Base-by-base conservation (phyloP, 2,113 vertebrate species). In the Pristiophorus japonicus region DNA sequence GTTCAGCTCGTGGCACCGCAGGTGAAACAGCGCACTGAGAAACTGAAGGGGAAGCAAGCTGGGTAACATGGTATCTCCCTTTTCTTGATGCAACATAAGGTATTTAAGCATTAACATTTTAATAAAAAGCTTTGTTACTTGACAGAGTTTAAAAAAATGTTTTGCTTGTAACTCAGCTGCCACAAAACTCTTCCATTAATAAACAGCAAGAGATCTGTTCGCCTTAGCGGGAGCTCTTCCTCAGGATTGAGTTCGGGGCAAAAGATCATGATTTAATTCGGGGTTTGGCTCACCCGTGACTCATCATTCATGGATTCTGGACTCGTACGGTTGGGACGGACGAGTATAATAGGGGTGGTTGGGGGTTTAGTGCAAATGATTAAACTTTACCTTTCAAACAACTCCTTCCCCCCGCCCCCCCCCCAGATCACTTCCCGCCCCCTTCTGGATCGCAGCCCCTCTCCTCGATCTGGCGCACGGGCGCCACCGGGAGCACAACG, bases 401-500 rank as follows among this genome's bases (percentile, higher is more conserved):
- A 6, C 11, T 18, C 38, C 66, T 5, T 51, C 45, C 93, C 42
- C 14, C n/a, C 16, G 38, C n/a, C 38, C 66, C 1, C 34, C 45
- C 93, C 42, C 14, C n/a, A 18, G 38, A 94, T 94, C 65, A 94
- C 42, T 67, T 42, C 24, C 20, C 11, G 4, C 59, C 7, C 2
- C 27, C 62, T 70, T 59, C 51, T 20, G 14, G 66, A 75, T 78
- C 59, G 75, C 98, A 98, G 2, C 97, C 97, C 0, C 7, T 47
- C 6, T 97, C 96, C 81, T 98, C 98, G 0, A 98, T 97, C 96
- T 0, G n/a, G 95, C 85, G 96, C 66, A 97, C 97, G 0, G 98
- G 97, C 62, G 97, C 96, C 0, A 98, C 96, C 0, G 98, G 98
- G 0, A 98, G 96, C 2, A 98, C 98, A 27, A 98, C 96, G 96